Evolutionary conservation across 2,113 vertebrate genomes (phyloP).

Genomic region (Callorhinus ursinus): DNA sequence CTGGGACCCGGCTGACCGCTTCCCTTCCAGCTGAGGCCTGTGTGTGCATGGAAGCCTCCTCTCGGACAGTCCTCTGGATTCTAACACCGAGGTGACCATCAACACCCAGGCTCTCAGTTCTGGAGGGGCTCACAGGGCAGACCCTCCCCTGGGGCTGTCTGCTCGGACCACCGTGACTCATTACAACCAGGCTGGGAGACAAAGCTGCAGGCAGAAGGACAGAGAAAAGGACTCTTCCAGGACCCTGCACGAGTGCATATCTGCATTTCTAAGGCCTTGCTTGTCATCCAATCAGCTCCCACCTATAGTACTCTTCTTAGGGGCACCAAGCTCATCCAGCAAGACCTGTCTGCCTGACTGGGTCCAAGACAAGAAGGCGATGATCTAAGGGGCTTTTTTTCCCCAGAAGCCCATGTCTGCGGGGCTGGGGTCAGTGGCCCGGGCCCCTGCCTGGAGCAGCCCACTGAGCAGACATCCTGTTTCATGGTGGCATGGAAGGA

Average conservation of each 20-base stretch:
- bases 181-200: background rate
- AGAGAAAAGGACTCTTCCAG: background rate
- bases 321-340: background rate
- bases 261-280: background rate
- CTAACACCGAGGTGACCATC: background rate
- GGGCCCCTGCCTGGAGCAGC: background rate
- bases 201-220: background rate
- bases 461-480: background rate
- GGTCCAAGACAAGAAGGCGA: background rate
- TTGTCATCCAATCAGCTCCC: background rate
- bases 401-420: background rate
- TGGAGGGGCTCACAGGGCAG: background rate
- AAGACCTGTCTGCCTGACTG: background rate
- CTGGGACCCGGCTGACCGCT: rapidly evolving
- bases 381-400: background rate
- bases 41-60: too few species aligned
- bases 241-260: background rate
- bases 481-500: background rate
- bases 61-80: background rate
- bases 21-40: background rate
- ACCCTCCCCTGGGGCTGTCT: background rate
- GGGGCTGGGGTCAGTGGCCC: background rate
- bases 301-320: background rate
- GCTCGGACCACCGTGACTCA: background rate
- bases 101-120: background rate